Evolutionary conservation across 2,888 invertebrate species (phyloP).

Genomic region (Alcis repandata): DNA sequence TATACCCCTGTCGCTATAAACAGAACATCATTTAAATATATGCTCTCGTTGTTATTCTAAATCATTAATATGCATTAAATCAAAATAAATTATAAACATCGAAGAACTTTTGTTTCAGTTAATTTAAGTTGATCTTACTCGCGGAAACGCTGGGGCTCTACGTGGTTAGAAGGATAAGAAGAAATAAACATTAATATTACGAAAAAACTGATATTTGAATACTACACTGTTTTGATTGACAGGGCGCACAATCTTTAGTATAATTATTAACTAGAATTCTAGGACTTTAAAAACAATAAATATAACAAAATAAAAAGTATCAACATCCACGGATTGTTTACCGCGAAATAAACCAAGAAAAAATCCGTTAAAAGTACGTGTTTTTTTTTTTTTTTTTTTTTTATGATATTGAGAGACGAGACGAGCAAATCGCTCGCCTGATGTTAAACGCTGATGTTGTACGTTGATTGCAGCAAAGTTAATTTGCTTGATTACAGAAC

Average conservation of each 20-base stretch:
- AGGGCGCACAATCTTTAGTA: no score
- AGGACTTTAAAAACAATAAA: background rate
- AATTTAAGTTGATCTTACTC: slow-evolving; percentile 66
- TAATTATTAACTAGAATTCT: background rate
- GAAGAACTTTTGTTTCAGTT: slow-evolving; percentile 64
- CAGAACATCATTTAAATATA: background rate
- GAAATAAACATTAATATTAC: background rate
- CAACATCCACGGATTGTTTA: background rate
- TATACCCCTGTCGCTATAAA: background rate
- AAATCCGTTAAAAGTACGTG: no score
- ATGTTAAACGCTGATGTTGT: no score
- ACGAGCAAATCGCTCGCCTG: no score
- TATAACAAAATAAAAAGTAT: background rate
- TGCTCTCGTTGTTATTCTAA: background rate
- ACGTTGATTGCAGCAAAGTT: background rate
- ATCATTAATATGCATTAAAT: slow-evolving; percentile 19
- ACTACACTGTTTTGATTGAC: no score
- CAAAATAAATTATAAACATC: slow-evolving; percentile 32
- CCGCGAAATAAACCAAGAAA: background rate
- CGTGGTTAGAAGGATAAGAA: slow-evolving; percentile 47
- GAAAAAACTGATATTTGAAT: no score
- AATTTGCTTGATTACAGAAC: background rate
- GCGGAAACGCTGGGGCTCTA: slow-evolving; percentile 52
- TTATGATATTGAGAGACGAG: no score
- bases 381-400: no score